Conservation (phyloP, 2,888 invertebrate species). For the Heliconius charithonia region DNA sequence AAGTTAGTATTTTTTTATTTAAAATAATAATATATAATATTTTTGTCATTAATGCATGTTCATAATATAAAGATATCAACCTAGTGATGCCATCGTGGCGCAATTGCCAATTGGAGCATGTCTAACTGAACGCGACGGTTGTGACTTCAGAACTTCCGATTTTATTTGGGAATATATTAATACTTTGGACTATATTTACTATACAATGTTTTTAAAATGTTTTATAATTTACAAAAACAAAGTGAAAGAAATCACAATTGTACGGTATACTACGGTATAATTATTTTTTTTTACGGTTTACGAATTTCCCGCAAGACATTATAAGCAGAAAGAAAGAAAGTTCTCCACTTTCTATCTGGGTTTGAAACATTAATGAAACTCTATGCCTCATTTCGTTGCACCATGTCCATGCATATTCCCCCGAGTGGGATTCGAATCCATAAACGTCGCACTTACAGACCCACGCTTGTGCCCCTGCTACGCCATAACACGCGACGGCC, state of each 20-base stretch:
- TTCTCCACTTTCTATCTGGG: too few relatives aligned
- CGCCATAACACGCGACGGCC: too few relatives aligned
- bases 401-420: not conserved
- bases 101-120: constrained; percentile 2
- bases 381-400: not conserved
- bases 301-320: too few relatives aligned
- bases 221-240: too few relatives aligned
- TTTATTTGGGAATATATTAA: not conserved
- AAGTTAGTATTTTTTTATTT: not conserved
- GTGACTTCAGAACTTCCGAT: not conserved
- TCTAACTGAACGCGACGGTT: not conserved
- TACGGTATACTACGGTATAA: too few relatives aligned
- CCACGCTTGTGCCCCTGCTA: too few relatives aligned
- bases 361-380: not conserved
- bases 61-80: not conserved
- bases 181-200: not conserved
- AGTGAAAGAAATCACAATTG: too few relatives aligned
- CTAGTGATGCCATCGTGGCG: not conserved
- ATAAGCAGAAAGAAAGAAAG: too few relatives aligned
- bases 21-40: not conserved
- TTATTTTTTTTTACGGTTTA: too few relatives aligned
- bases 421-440: too few relatives aligned
- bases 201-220: too few relatives aligned
- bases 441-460: too few relatives aligned
- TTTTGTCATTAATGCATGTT: not conserved